Evolutionary conservation across 2,113 vertebrate species (phyloP), one percentile per base, ranked within the genome.

Genomic region (Aplodontia rufa): DNA sequence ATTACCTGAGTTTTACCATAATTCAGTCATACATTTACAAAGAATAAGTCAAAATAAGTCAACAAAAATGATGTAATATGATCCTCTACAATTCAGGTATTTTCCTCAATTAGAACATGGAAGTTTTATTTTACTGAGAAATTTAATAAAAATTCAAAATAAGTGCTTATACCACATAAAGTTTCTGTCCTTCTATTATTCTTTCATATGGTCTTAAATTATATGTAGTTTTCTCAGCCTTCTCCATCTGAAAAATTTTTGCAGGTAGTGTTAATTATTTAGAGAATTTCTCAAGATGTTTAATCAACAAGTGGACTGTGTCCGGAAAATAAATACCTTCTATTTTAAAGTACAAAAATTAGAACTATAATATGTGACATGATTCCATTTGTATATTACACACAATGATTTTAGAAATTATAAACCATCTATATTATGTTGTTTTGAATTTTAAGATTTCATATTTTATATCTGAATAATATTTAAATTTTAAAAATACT

Each of bases 181-280:
- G 26, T 81, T 82, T 90, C 42, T 74, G 16, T 35, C 28, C 7
- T 89, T 91, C 90, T 75, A 71, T 47, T 89, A 40, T 74, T 64
- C 78, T 60, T 85, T 28, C 19, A 45, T 40, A 40, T 79, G 37
- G n/a, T 5, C 40, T 16, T 49, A 87, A 86, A 82, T 78, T 78
- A 75, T 86, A 86, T 86, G 6, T 37, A 40, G 49, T 75, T 89
- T 87, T 92, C 26, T 84, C 62, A 91, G 22, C 1, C 71, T 91
- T 71, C 1, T 89, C 7, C 6, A 68, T 80, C 14, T 69, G n/a
- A 91, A 94, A 82, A 35, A 45, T 8, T 90, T 92, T 37, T 91
- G 11, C 7, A 95, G 26, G 49, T 95, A 82, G 78, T 82, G 82
- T n/a, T 75, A 68, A 93, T 78, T 68, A 96, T 32, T 81, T 91